Evolutionary conservation across 2,113 vertebrate species (phyloP), one percentile per base, ranked within the genome.

Genomic region (Eolophus roseicapilla): DNA sequence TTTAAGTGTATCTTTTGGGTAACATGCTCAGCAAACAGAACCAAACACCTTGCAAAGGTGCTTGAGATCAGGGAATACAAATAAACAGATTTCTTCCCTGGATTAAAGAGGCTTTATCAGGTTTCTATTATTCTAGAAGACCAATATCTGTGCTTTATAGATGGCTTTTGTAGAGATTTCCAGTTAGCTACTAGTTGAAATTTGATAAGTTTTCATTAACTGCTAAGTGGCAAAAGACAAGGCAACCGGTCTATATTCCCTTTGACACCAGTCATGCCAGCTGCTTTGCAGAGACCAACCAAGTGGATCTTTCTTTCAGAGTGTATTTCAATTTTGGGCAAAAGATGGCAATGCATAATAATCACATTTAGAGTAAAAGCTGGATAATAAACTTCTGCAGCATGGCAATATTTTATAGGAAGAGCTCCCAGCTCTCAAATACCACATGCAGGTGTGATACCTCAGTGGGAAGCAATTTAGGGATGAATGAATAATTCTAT

Each of bases 341-440:
- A 82, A 94, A 93, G 39, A 82, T 37, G 21, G 73, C 73, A 86
- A 81, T 14, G 67, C 23, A 69, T 63, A 89, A 93, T 68, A 84
- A 84, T 78, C 60, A 68, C 33, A 86, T 71, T 71, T 81, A 80
- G 59, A 88, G 53, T 85, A 94, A 86, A 91, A 82, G 49, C 13
- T 80, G 64, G 71, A 65, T 44, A 91, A 82, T 78, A 86, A 86
- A 71, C 29, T 77, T 82, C 44, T 79, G 44, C 39, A 82, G 46
- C 3, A 1, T 44, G 24, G 35, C 57, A 87, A 4, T 80, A 90
- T 76, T 69, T 87, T 73, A 85, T 84, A 87, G 83, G 69, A 82
- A 85, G 52, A 79, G 63, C 67, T 92, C 74, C 39, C 75, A 91
- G 81, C 65, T 92, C 67, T 89, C 87, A 89, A 79, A 87, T 87